phyloP scores from a whole-genome alignment of 2,888 invertebrate genomes.

The Pandemis cinnamomeana region DNA sequence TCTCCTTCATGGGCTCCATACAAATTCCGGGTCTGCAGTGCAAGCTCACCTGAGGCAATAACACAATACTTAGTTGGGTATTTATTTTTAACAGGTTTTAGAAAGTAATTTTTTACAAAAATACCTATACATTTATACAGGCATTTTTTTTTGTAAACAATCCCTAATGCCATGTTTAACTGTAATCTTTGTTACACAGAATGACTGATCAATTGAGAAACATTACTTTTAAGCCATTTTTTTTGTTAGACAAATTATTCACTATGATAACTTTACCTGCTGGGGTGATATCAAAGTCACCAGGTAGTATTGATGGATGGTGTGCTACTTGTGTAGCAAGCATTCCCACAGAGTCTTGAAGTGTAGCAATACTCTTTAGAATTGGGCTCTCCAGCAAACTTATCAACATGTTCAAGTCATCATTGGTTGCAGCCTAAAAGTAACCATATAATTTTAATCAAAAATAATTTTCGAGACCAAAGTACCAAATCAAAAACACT shows the following conservation, averaged over 20 bases:
- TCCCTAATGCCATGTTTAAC: too few relatives aligned
- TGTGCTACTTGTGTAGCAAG: constrained; percentile 93
- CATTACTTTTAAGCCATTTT: too few relatives aligned
- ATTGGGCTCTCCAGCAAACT: constrained; percentile 95
- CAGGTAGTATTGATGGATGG: constrained; percentile 96
- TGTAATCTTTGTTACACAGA: too few relatives aligned
- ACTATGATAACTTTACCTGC: constrained; percentile 81
- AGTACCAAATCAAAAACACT: background rate
- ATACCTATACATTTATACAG: too few relatives aligned
- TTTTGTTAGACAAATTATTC: too few relatives aligned
- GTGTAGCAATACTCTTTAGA: constrained; percentile 94
- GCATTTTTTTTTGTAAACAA: too few relatives aligned
- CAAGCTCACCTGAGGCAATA: constrained; percentile 69
- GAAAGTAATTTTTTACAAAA: too few relatives aligned
- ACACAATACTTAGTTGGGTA: background rate
- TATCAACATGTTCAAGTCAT: constrained; percentile 92
- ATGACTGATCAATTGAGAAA: too few relatives aligned
- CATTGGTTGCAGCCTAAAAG: constrained; percentile 83
- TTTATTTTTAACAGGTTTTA: background rate
- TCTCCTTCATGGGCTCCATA: constrained; percentile 84
- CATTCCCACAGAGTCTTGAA: constrained; percentile 95
- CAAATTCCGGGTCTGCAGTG: constrained; percentile 75
- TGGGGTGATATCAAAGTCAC: constrained; percentile 96
- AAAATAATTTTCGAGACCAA: background rate
- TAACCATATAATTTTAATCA: background rate